Conservation (phyloP, 2,113 vertebrate genomes). For the Spilogale gracilis region DNA sequence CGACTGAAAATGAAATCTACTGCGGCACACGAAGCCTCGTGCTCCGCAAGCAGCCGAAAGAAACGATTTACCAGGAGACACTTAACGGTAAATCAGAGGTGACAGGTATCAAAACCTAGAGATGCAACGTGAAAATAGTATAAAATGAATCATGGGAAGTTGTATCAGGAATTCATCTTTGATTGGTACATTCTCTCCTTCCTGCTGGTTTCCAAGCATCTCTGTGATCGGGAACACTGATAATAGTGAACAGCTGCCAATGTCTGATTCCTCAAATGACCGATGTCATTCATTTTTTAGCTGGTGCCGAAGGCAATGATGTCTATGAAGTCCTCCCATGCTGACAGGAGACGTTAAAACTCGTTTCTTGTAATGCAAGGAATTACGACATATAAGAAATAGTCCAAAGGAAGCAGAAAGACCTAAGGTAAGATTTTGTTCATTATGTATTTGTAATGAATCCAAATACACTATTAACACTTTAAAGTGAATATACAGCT, state of each 20-base stretch:
- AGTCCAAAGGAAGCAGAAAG: not conserved
- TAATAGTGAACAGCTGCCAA: not conserved
- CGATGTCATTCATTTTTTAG: not conserved
- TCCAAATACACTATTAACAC: not conserved
- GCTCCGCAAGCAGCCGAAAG: not conserved
- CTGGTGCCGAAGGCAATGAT: not conserved
- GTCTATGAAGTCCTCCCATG: no score
- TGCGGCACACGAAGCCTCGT: not conserved
- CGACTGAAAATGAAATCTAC: not conserved
- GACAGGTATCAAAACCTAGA: not conserved
- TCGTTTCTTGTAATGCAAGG: not conserved
- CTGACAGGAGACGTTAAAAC: not conserved
- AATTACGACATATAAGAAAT: not conserved
- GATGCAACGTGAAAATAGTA: not conserved
- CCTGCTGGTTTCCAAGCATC: not conserved
- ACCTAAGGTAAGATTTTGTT: not conserved
- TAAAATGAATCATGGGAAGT: not conserved
- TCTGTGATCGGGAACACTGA: no score
- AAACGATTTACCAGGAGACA: not conserved
- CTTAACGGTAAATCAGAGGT: not conserved
- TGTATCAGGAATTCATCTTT: not conserved
- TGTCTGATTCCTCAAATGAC: not conserved
- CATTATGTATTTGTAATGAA: not conserved
- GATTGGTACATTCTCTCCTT: not conserved
- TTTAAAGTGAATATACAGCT: not conserved